Base-by-base conservation (phyloP, 2,888 invertebrate species). In the Patella ulyssiponensis region DNA sequence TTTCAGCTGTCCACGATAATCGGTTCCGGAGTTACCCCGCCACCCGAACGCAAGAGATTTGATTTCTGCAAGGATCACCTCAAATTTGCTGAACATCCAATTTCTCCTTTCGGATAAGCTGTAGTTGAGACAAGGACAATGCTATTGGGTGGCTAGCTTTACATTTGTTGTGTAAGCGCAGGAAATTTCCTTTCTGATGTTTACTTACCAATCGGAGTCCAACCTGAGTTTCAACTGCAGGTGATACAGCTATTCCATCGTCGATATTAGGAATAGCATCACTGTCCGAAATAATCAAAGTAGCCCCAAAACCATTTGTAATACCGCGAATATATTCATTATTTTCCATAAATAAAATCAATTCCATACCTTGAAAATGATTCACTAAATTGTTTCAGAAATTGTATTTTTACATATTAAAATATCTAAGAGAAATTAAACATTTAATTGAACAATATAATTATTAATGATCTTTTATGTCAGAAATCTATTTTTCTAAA, bases 211-310 rank as follows among this genome's bases (percentile, higher is more conserved):
- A 70, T 76, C 80, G 82, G 15, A 85, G 75, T n/a, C 82, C 85
- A 17, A 86, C 82, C 71, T 81, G 81, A 11, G 85, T 83, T 77
- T 86, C 86, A 76, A 82, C 82, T 23, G 84, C 81, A 3, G 86
- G 77, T 2, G 85, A 81, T 17, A 85, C 77, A 27, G 80, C 80
- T 3, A 85, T 51, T 1, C 85, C 85, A 56, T 84, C 82, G 12
- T 82, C 79, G 14, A 79, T 73, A 3, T 85, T 85, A 11, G 85
- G 82, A 70, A 82, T 76, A 14, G 85, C 82, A 14, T 76, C 78
- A 14, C 73, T 77, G 11, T 79, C 76, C 70, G 83, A 82, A 14
- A 86, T 75, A 15, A 75, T 77, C 5, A 86, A 75, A 3, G 84
- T 80, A 3, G 80, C 72, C 1, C 86, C 86, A 33, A 80, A 83